Evolutionary conservation across 2,797 vertebrate species (phyloP).

Genomic region (Sus cebifrons): DNA sequence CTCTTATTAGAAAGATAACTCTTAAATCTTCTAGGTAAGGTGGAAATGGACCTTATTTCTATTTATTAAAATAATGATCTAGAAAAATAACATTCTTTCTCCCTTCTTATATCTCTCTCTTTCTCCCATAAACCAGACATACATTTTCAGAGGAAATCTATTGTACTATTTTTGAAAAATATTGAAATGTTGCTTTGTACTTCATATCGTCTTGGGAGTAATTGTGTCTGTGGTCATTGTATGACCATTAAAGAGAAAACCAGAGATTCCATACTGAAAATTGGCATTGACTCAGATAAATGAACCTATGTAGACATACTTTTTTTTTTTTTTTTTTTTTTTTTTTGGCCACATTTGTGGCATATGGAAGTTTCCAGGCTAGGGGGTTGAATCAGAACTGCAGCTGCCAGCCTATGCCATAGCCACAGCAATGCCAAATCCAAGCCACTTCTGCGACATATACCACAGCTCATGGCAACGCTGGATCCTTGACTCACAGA

Average conservation of each 20-base stretch:
- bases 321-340: too few relatives aligned
- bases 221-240: constrained; percentile 11
- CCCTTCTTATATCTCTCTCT: neutral
- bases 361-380: too few relatives aligned
- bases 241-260: constrained; percentile 55
- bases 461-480: too few relatives aligned
- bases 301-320: neutral
- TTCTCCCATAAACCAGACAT: neutral
- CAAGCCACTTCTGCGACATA: too few relatives aligned
- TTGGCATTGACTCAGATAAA: constrained; percentile 37
- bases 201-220: neutral
- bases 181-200: constrained; percentile 18
- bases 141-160: constrained; percentile 53
- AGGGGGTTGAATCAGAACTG: too few relatives aligned
- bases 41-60: constrained; percentile 11
- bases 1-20: constrained; percentile 43
- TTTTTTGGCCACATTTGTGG: too few relatives aligned
- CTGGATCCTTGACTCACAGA: too few relatives aligned
- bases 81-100: constrained; percentile 61
- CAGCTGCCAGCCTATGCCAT: too few relatives aligned
- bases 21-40: constrained; percentile 21
- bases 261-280: constrained; percentile 24
- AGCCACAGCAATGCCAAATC: too few relatives aligned
- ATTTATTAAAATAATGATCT: constrained; percentile 1
- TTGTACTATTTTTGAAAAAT: constrained; percentile 57